Evolutionary conservation across 2,797 vertebrate genomes (phyloP), one percentile per base, ranked within the genome.

Genomic region (Chloroceryle amazona): DNA sequence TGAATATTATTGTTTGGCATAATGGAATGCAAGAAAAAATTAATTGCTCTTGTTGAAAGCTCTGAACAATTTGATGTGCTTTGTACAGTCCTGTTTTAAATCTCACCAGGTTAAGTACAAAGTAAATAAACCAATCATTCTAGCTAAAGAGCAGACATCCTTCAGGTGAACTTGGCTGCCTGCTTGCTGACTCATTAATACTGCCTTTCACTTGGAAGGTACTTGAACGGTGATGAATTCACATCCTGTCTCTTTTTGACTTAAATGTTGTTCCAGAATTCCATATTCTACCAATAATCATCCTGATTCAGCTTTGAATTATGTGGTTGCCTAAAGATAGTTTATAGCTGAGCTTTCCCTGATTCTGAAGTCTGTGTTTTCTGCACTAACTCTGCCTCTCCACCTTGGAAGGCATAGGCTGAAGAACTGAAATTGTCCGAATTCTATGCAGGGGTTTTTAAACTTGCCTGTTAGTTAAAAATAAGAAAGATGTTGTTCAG

Each of bases 41-140:
- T 28, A 86, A 44, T 75, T 26, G 28, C 13, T 72, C 1, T 7
- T 84, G 31, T n/a, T 92, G 66, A 90, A 92, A 89, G 55, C 37
- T 73, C 44, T 71, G 68, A 82, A 60, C 5, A 54, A 7, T 12
- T 75, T 31, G 65, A 46, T 78, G 13, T 67, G 28, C 80, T 86
- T 79, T 79, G 47, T 76, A 75, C 63, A 81, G 55, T 51, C 25
- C 74, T 92, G 33, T 66, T 96, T 86, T 89, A 89, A 89, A 66
- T 71, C 11, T 54, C 70, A 33, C 15, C 22, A 35, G 37, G 19
- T 82, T 60, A 86, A 79, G 51, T 86, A 57, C 31, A 66, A 74
- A 86, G 62, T 66, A 83, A 94, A 90, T 55, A 55, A 88, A 65
- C 4, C 13, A 49, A n/a, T 79, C 39, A 25, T 73, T 78, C 81